A percentile compares a stretch with the other conserved stretches of the same genome.
Conservation (phyloP, 2,113 vertebrate genomes). For the human region GRCh38 chr18:30484501-30485000, state of each 20-base stretch:
- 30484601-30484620: not conserved
- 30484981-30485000: not conserved
- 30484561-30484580: not conserved
- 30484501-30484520: not conserved
- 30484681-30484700: not conserved
- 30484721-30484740: not conserved
- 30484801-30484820: not conserved
- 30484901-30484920: not conserved
- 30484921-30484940: not conserved
- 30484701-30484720: not conserved
- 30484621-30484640: not conserved
- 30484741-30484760: not conserved
- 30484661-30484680: not conserved
- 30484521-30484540: not conserved
- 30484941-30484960: not conserved
- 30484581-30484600: not conserved
- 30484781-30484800: not conserved
- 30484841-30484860: not conserved
- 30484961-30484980: not conserved
- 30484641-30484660: not conserved
- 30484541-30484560: not conserved
- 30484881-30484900: not conserved
- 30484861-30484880: not conserved
- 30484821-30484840: not conserved
- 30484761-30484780: not conserved